phyloP scores from a whole-genome alignment of 2,888 invertebrate species.

The Cecidostiba fungosa region DNA sequence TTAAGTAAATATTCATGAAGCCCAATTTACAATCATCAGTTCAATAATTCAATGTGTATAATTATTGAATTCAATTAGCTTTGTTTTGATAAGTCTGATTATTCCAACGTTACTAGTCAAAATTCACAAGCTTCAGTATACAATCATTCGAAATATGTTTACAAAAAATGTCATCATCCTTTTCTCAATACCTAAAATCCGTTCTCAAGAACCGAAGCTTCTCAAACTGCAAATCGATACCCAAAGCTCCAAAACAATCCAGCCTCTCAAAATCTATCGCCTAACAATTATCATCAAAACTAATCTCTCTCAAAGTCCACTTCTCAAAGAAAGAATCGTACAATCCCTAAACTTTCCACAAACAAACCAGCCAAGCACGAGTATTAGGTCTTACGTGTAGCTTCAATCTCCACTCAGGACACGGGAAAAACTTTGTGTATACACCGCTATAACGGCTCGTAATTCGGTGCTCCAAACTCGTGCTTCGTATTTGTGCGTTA shows the following conservation, averaged over 20 bases:
- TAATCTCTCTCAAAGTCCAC: neutral
- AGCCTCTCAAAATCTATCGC: neutral
- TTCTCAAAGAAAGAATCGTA: neutral
- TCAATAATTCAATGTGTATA: neutral
- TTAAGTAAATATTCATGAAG: constrained; percentile 2
- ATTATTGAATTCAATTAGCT: neutral
- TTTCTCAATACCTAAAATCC: neutral
- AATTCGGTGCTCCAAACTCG: neutral
- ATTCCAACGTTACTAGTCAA: neutral
- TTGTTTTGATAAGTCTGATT: neutral
- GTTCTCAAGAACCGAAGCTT: neutral
- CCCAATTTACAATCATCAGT: neutral
- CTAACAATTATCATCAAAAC: neutral
- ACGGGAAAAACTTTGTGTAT: neutral
- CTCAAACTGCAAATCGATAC: neutral
- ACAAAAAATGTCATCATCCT: neutral
- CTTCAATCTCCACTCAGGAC: neutral
- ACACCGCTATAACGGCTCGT: neutral
- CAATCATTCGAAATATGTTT: no score
- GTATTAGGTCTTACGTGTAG: neutral
- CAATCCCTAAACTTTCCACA: neutral
- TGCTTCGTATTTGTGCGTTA: neutral
- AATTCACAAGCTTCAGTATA: neutral
- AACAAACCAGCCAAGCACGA: neutral
- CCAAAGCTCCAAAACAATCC: neutral